A percentile compares a stretch with the other conserved stretches of the same genome.
Conservation (phyloP, 2,113 vertebrate species). For the Cyphomyrus discorhynchus region DNA sequence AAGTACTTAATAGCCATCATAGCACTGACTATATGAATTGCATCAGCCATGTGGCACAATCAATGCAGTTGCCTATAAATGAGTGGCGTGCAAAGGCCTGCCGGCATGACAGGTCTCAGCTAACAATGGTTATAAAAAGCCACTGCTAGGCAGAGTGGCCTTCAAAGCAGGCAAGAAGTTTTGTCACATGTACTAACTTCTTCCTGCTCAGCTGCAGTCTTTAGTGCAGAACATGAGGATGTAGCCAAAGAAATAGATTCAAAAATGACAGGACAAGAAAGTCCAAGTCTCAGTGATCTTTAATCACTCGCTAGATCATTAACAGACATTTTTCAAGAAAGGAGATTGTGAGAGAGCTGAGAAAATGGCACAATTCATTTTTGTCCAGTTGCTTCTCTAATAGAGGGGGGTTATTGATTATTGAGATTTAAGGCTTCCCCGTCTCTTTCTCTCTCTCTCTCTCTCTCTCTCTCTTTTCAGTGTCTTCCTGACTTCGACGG, state of each 20-base stretch:
- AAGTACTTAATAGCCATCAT: not conserved
- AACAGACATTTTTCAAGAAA: constrained; percentile 22
- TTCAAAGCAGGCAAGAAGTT: not conserved
- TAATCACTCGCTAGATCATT: constrained; percentile 26
- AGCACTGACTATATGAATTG: not conserved
- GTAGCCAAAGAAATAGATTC: constrained; percentile 18
- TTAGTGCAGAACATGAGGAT: not conserved
- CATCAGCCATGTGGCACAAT: not conserved
- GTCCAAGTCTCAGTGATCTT: constrained; percentile 23
- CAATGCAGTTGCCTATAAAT: not conserved
- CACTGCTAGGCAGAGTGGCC: not conserved
- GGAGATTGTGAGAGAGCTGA: constrained; percentile 26
- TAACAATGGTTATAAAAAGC: constrained; percentile 1
- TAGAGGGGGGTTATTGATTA: constrained; percentile 11
- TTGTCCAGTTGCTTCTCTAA: constrained; percentile 27
- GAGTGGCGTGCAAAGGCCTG: not conserved
- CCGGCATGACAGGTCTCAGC: not conserved
- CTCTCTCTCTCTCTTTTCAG: not conserved
- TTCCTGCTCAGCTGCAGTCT: not conserved
- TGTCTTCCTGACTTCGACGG: not conserved
- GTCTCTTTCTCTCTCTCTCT: not conserved
- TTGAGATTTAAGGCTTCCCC: not conserved
- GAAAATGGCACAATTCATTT: constrained; percentile 24
- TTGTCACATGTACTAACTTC: not conserved
- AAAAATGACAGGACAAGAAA: constrained; percentile 30